phyloP scores from a whole-genome alignment of 2,888 invertebrate species.

The Nemurella pictetii region DNA sequence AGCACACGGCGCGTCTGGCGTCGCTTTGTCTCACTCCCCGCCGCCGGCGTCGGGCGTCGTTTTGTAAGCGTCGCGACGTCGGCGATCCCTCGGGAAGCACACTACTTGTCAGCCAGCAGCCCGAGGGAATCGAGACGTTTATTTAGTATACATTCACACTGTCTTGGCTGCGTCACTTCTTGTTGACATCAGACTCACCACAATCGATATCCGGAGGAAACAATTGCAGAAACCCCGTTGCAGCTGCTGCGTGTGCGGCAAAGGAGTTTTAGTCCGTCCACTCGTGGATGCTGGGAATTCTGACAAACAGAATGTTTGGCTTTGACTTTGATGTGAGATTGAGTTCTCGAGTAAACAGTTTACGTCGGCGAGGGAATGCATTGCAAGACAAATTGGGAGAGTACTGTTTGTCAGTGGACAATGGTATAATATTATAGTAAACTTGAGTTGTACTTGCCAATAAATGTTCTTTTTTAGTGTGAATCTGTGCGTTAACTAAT shows the following conservation, averaged over 20 bases:
- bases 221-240: background rate
- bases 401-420: no score
- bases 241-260: background rate
- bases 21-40: background rate
- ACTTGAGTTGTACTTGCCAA: no score
- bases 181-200: background rate
- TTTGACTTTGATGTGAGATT: no score
- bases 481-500: no score
- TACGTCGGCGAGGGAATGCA: no score
- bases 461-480: no score
- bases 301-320: no score
- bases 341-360: no score
- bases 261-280: no score
- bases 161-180: background rate
- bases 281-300: no score
- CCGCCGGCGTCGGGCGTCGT: background rate
- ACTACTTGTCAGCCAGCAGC: background rate
- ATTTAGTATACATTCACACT: constrained; percentile 5
- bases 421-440: no score
- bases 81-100: background rate
- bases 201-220: background rate
- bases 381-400: no score
- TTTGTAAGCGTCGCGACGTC: background rate
- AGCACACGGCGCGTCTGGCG: background rate
- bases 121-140: background rate